Base-by-base conservation (phyloP, 2,113 vertebrate species). In the Pollachius pollachius region DNA sequence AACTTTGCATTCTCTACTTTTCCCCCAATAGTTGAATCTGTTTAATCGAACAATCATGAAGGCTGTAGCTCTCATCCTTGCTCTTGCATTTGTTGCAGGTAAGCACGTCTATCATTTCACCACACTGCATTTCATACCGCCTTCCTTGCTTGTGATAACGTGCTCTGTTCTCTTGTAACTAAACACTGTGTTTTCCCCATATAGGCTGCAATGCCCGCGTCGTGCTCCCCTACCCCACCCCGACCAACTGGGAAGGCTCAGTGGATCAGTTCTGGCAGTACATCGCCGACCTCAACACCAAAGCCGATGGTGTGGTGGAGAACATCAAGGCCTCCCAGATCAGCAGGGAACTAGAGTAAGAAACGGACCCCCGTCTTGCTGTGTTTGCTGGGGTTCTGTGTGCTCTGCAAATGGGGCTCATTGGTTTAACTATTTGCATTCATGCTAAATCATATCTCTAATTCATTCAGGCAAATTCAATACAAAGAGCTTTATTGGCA, bases 261-360 rank as follows among this genome's bases (percentile, higher is more conserved):
- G 87, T 95, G 74, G 83, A 90, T 0, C 84, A 67, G 4, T 94
- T 94, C 84, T 92, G 91, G 93, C 54, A 84, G 67, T 80, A 89
- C 3, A 62, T 93, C 54, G 19, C 71, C 4, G 83, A 90, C 0
- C 72, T 94, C 48, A 90, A 80, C 78, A 71, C 74, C 1, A 69
- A 90, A 1, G 84, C 91, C 0, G 89, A 92, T 65, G 86, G 80
- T 12, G 54, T 89, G 0, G 48, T 92, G 27, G 17, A 84, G 6
- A 81, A 83, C 74, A 62, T 95, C 62, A 93, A 86, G 75, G 64
- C 68, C 75, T 90, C 91, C 21, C 87, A 93, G 79, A 67, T 95
- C 60, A 88, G 52, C 80, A 88, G 80, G 64, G 91, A 94, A 78
- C 83, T 95, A 4, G 92, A 94, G 94, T 95, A 79, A 92, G 92